Percentiles rank a stretch among this genome's conserved stretches.
These are phyloP conservation scores for Dryobota labecula DNA, from an alignment of 2,888 invertebrate genomes.

Conservation along the genomic window DNA sequence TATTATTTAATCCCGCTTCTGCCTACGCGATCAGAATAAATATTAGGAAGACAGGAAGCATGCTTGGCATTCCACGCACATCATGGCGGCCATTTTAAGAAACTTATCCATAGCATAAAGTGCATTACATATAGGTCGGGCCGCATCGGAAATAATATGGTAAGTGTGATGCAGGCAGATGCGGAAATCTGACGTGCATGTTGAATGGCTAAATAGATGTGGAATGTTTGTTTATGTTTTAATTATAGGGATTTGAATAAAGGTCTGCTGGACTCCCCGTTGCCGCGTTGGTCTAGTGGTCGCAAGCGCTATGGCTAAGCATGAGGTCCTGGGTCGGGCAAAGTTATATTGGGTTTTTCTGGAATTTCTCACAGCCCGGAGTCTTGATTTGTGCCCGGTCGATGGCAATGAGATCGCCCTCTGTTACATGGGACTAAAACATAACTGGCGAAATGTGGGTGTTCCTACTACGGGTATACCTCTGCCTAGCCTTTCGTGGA, in stretches of 20 bases:
- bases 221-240: conserved; percentile 34
- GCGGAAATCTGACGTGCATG: conserved; percentile 55
- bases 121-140: conserved; percentile 61
- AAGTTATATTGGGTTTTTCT: too few relatives aligned
- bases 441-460: too few relatives aligned
- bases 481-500: too few relatives aligned
- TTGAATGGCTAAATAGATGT: conserved; percentile 56
- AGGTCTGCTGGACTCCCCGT: too few relatives aligned
- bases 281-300: too few relatives aligned
- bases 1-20: conserved; percentile 71
- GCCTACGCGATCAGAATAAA: conserved; percentile 75
- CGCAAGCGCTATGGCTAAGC: too few relatives aligned
- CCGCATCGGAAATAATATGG: conserved; percentile 50
- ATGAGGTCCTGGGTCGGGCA: too few relatives aligned
- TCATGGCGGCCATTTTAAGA: conserved; percentile 78
- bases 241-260: conserved; percentile 9
- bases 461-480: too few relatives aligned
- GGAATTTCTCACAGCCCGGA: too few relatives aligned
- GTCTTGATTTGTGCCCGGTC: too few relatives aligned
- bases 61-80: conserved; percentile 74
- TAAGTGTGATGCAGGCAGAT: conserved; percentile 48
- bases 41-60: conserved; percentile 80
- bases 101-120: conserved; percentile 69
- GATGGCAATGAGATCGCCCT: too few relatives aligned
- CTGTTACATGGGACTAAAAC: too few relatives aligned